These are phyloP conservation scores for Keiferia lycopersicella DNA, from an alignment of 2,888 invertebrate species.

Conservation along the genomic window DNA sequence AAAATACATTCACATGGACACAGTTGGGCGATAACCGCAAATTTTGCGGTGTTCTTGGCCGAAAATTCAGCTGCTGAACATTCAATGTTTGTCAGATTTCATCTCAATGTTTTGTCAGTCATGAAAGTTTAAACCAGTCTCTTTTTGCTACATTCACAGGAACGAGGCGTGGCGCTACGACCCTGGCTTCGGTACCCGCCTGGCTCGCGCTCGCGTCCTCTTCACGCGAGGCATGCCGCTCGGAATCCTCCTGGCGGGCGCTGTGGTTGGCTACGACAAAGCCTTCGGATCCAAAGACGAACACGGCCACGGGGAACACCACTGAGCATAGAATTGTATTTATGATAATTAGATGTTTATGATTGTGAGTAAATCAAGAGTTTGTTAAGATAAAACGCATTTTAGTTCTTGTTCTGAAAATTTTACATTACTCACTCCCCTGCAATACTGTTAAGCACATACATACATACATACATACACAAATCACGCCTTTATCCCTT, in stretches of 20 bases:
- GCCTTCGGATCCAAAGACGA: slow-evolving; percentile 56
- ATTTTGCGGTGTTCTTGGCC: too few species aligned
- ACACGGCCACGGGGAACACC: slow-evolving; percentile 47
- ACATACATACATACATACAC: too few species aligned
- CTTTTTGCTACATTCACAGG: slow-evolving; percentile 57
- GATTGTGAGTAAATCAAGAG: background rate
- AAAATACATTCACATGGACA: too few species aligned
- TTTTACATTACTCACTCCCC: too few species aligned
- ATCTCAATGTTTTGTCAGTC: too few species aligned
- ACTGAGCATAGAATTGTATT: slow-evolving; percentile 13
- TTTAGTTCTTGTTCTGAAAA: background rate
- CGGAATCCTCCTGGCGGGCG: slow-evolving; percentile 78
- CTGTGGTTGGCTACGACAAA: slow-evolving; percentile 47
- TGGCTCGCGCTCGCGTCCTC: slow-evolving; percentile 59
- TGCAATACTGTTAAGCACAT: too few species aligned
- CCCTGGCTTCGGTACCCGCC: slow-evolving; percentile 81
- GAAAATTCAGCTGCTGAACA: too few species aligned
- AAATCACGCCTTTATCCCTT: too few species aligned
- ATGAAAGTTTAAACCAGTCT: background rate
- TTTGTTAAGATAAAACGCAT: background rate
- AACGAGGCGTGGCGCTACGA: slow-evolving; percentile 93
- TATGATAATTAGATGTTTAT: slow-evolving; percentile 12
- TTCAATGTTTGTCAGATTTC: too few species aligned
- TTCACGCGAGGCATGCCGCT: slow-evolving; percentile 84
- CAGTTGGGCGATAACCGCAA: too few species aligned